Evolutionary conservation across 2,888 invertebrate genomes (phyloP), one percentile per base, ranked within the genome.

Genomic region (Chrysolina haemoptera): DNA sequence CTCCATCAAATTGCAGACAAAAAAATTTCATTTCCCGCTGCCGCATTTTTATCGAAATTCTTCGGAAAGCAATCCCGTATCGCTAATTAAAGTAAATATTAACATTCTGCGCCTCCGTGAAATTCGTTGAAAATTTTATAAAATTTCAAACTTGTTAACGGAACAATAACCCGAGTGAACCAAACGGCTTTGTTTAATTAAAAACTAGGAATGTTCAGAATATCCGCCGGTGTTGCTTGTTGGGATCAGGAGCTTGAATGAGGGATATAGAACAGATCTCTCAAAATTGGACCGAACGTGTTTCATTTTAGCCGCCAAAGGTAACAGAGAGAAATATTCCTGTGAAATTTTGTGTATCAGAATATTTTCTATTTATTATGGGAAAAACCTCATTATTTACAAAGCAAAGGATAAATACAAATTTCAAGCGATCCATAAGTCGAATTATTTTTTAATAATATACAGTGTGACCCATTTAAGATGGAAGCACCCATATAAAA

Each of bases 61-160:
- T 59, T 59, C 35, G 35, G 0, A 59, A 59, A 59, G 22, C 59
- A 59, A 27, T 53, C 59, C 35, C n/a, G 35, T 59, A 48, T 46
- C 14, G 48, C 48, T 65, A 65, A 46, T 65, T 22, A 46, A 46
- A 65, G 46, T 22, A 46, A 43, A 65, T 48, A 65, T 43, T 16
- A 18, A 22, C 65, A 27, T 43, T 22, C 65, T n/a, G n/a, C 14
- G 65, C 46, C 43, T 1, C 48, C 14, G 16, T n/a, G 48, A 46
- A 53, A 69, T 69, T 69, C 69, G 27, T 46, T 68, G 59, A 62
- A 69, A 46, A 62, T 63, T 62, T 53, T 62, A 43, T 35, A 62
- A 62, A 69, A 62, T 62, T 69, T 22, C 62, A 46, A 69, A 69
- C 62, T 69, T 62, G 69, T 62, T 41, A 62, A 62, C 69, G 46